Evolutionary conservation across 1,140 invertebrate species (phyloP), one percentile per base, ranked within the genome.

Genomic region (Zelostemma sp.): DNA sequence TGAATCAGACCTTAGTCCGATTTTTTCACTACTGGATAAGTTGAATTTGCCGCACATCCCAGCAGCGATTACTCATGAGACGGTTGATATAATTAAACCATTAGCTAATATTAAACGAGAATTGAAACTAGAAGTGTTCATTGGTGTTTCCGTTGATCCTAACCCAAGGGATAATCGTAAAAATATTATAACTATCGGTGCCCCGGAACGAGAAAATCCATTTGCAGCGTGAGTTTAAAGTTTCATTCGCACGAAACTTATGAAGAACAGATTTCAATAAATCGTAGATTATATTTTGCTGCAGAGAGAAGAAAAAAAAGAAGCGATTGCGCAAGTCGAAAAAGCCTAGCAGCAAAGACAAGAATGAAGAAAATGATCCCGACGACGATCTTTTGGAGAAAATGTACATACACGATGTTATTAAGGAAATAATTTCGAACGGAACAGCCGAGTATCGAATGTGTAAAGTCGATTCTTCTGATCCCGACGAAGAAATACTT

Each of bases 111-210:
- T 91, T 1, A 92, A 92, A 67, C 88, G 83, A 58, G 75, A 88
- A 25, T 77, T 92, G 0, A 88, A 87, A 6, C 87, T 89, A 81
- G 91, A 93, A 64, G 75, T 91, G 0, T 87, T 92, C 1, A 88
- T 93, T 55, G 91, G 91, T 0, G 89, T 92, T 46, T 87, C 89
- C 57, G 87, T 92, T n/a, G 87, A 88, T 71, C 86, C 88, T 0
- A 90, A 92, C 85, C 89, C 90, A 0, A 87, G 86, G 46, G 91
- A 93, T 72, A 87, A 88, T 1, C 88, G 87, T 1, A 77, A 87
- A 1, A 91, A 90, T 75, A 80, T 90, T 46, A 85, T 93, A 17
- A 85, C 88, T 3, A 79, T 93, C 56, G 90, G 91, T 41, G 86
- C 88, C 12, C 90, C 91, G 0, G 86, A 88, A 67, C 84, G 82